These are phyloP conservation scores for Tichodroma muraria DNA, from an alignment of 2,113 vertebrate genomes.

Conservation along the genomic window DNA sequence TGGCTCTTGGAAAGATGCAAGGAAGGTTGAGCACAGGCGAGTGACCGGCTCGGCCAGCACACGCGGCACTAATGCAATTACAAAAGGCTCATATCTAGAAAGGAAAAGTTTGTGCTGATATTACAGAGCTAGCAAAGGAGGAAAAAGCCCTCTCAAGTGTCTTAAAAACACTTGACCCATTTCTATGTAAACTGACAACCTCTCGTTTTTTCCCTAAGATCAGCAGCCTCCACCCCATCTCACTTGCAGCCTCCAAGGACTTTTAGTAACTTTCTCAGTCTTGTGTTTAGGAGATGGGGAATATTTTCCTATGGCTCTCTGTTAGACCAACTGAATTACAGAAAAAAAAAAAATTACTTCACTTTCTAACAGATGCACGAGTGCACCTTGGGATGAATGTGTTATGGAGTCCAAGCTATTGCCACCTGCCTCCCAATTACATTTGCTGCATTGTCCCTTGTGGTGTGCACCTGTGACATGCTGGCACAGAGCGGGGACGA, in stretches of 20 bases:
- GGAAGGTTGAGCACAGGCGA: background rate
- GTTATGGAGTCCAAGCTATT: conserved; percentile 16
- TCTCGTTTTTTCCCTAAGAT: background rate
- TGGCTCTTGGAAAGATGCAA: background rate
- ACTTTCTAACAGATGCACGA: conserved; percentile 50
- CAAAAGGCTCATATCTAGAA: background rate
- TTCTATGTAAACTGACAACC: background rate
- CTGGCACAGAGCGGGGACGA: background rate
- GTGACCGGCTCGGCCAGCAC: background rate
- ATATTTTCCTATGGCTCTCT: background rate
- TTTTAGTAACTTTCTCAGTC: background rate
- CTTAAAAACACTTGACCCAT: conserved; percentile 17
- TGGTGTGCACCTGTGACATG: conserved; percentile 62
- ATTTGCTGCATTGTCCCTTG: conserved; percentile 59
- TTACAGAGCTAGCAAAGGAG: background rate
- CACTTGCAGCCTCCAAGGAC: fast-evolving
- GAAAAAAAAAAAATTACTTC: background rate
- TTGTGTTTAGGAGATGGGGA: background rate
- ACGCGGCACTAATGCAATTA: background rate
- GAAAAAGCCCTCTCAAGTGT: background rate
- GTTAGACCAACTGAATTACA: background rate
- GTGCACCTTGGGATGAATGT: conserved; percentile 48
- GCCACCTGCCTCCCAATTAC: conserved; percentile 64
- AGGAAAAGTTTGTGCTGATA: conserved; percentile 8
- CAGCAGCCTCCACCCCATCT: background rate